Conservation (phyloP, 2,888 invertebrate species). For the Sarcophaga rosellei region DNA sequence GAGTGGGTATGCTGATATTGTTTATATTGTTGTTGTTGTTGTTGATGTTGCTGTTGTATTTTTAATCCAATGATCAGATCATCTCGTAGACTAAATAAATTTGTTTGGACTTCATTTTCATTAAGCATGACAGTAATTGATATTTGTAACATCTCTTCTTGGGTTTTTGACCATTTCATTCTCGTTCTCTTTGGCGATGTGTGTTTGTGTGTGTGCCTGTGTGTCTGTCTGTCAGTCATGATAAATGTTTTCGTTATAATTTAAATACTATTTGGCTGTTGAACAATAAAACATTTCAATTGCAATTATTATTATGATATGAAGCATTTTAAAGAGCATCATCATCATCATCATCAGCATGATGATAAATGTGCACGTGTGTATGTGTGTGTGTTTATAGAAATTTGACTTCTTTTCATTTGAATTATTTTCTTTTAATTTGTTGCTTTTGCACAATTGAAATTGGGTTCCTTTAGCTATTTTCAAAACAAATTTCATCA, state of each 20-base stretch:
- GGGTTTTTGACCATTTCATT: not conserved
- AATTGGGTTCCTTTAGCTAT: not conserved
- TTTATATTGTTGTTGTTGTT: not conserved
- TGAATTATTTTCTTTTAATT: not conserved
- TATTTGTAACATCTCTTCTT: constrained; percentile 55
- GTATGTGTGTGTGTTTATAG: not conserved
- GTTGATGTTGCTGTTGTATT: not conserved
- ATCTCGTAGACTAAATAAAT: constrained; percentile 57
- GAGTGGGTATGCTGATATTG: not conserved
- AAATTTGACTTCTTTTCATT: not conserved
- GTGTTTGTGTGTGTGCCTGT: not conserved
- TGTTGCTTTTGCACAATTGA: not conserved
- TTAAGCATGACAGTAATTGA: constrained; percentile 65
- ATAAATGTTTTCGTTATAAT: constrained; percentile 10
- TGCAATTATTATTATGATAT: not conserved
- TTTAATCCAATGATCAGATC: not conserved
- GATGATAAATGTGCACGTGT: not conserved
- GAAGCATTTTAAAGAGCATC: too few relatives aligned
- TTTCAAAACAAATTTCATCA: not conserved
- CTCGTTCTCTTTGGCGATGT: not conserved
- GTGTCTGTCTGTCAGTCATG: constrained; percentile 23
- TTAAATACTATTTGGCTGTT: constrained; percentile 17
- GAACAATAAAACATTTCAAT: constrained; percentile 49
- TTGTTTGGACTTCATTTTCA: constrained; percentile 62
- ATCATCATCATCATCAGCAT: too few relatives aligned